Conservation (phyloP, 2,888 invertebrate species). For the Sesia bembeciformis region DNA sequence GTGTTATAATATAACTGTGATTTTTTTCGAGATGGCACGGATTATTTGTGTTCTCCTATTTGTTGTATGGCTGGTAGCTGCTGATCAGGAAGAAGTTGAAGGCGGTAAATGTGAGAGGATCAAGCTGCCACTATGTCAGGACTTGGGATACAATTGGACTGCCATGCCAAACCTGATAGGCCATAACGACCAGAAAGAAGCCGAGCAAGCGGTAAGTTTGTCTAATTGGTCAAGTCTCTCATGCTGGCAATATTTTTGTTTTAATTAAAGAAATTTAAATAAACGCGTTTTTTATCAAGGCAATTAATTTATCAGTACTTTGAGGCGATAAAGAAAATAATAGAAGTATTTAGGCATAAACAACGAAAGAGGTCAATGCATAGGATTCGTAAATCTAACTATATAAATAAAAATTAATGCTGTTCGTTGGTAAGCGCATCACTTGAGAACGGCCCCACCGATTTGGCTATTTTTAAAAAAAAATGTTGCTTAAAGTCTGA, state of each 20-base stretch:
- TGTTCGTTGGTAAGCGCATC: too few species aligned
- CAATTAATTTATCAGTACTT: not conserved
- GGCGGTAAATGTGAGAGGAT: constrained; percentile 85
- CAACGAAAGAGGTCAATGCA: too few species aligned
- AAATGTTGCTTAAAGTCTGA: too few species aligned
- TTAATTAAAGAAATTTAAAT: not conserved
- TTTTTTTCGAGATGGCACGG: constrained; percentile 45
- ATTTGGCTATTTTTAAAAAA: too few species aligned
- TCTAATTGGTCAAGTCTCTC: not conserved
- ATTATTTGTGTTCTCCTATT: constrained; percentile 48
- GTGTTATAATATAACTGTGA: constrained; percentile 20
- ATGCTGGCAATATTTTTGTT: not conserved
- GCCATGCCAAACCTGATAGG: constrained; percentile 90
- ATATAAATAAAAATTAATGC: too few species aligned
- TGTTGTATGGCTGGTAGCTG: constrained; percentile 45
- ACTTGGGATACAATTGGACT: constrained; percentile 89
- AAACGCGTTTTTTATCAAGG: not conserved
- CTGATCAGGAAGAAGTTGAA: constrained; percentile 58
- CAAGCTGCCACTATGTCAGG: constrained; percentile 84
- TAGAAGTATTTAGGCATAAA: too few species aligned
- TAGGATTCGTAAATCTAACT: too few species aligned
- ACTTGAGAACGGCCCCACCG: too few species aligned
- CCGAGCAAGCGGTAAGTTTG: constrained; percentile 82
- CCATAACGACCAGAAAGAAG: constrained; percentile 86
- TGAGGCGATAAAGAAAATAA: not conserved